These are phyloP conservation scores for Tenualosa thibaudeaui DNA, from an alignment of 2,797 vertebrate genomes.

Conservation along the genomic window DNA sequence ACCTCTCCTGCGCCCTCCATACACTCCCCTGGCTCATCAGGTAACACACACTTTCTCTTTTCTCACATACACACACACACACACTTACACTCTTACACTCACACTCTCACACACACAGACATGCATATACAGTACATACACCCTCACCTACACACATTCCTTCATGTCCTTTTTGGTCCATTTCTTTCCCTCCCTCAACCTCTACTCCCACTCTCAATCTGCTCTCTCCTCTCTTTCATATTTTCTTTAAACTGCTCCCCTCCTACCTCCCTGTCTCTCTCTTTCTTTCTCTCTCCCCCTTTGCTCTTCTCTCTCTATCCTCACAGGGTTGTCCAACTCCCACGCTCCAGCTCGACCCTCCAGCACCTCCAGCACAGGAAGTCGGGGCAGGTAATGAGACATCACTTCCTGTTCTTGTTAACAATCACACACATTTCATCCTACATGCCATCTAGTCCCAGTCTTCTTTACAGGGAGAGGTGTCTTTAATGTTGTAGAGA, in stretches of 20 bases:
- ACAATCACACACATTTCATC: not conserved
- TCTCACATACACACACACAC: conserved; percentile 22
- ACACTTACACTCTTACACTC: not conserved
- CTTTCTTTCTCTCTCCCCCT: not conserved
- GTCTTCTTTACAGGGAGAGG: not conserved
- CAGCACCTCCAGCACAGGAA: conserved; percentile 97
- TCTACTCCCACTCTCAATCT: not conserved
- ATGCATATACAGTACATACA: not conserved
- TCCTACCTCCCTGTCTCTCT: not conserved
- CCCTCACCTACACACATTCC: not conserved
- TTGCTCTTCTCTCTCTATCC: conserved; percentile 19
- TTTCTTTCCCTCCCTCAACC: not conserved
- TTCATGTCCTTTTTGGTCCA: not conserved
- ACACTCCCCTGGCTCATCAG: conserved; percentile 95
- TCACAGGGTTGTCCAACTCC: conserved; percentile 88
- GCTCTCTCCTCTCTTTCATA: not conserved
- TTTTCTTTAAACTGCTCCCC: not conserved
- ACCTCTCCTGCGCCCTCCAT: conserved; percentile 93
- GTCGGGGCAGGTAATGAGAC: conserved; percentile 89
- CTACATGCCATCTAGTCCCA: not conserved
- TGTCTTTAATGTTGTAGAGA: not conserved
- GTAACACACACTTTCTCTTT: conserved; percentile 65
- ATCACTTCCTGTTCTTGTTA: not conserved
- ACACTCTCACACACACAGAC: not conserved
- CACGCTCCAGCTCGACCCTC: conserved; percentile 95